Evolutionary conservation across 2,113 vertebrate species (phyloP), one percentile per base, ranked within the genome.

Genomic region (Rhabdornis inornatus): DNA sequence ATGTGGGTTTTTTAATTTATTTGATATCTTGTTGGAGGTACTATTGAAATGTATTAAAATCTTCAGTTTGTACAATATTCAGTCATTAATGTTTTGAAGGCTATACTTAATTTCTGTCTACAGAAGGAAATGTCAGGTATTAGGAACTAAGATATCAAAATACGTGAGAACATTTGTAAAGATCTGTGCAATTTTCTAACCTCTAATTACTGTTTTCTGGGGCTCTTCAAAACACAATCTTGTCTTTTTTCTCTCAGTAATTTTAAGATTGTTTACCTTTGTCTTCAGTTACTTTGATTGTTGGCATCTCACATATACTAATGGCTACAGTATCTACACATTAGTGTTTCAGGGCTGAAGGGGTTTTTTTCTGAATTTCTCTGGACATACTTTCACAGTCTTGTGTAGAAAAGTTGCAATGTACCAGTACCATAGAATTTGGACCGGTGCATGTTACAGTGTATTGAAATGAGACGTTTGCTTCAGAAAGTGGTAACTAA

Each of bases 141-240:
- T 78, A 35, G n/a, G 33, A 95, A 37, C 40, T 75, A 76, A 87
- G 30, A 69, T n/a, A 40, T 66, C 12, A 88, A 66, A 89, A 60
- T 66, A 39, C 11, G 13, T 66, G 76, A 20, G 3, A 89, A 42
- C 57, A 47, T 87, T 84, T 82, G 11, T 87, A 39, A 61, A 76
- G 13, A 70, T 20, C 35, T 75, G 18, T 82, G 20, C 35, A 11
- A 2, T 71, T 69, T 69, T 33, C 20, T 95, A 60, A 39, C 3
- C 24, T 75, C 11, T 35, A 56, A 30, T 27, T 89, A 19, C 13
- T 76, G 15, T 47, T 82, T 71, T 72, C 47, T 79, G 9, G 63
- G 18, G 8, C 7, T 71, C 12, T 81, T 87, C 68, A 78, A 64
- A 91, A 63, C 1, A 11, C 39, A 68, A 37, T 15, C 4, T 9